Conservation (phyloP, 2,797 vertebrate species). For the Lophius americanus region DNA sequence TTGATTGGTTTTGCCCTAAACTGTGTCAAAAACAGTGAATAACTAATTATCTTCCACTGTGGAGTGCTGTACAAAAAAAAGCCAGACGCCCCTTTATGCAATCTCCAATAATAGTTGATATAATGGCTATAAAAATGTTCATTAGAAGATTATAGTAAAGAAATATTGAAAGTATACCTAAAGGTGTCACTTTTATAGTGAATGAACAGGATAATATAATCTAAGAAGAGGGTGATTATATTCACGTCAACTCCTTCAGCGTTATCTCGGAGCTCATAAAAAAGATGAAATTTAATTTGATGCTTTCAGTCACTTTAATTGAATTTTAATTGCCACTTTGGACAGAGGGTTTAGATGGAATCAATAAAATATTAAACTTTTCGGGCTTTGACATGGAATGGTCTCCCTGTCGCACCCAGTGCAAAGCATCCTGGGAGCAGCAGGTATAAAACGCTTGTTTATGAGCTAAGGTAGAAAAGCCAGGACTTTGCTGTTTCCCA, state of each 20-base stretch:
- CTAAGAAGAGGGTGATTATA: conserved; percentile 99
- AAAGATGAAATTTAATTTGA: conserved; percentile 99
- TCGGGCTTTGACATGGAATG: conserved; percentile 88
- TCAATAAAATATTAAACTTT: conserved; percentile 99
- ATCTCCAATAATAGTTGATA: conserved; percentile 98
- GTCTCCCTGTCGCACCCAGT: conserved; percentile 71
- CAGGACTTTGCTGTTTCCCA: conserved; percentile 81
- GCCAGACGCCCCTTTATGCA: conserved; percentile 89
- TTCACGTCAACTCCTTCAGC: conserved; percentile 99
- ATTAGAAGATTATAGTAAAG: conserved; percentile 99
- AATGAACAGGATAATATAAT: conserved; percentile 99
- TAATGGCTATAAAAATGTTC: conserved; percentile 99
- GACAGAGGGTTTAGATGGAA: conserved; percentile 99
- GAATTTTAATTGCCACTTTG: conserved; percentile 99
- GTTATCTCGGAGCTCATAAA: conserved; percentile 99
- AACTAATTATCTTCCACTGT: conserved; percentile 86
- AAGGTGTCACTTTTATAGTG: conserved; percentile 99
- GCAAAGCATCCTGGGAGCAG: conserved; percentile 71
- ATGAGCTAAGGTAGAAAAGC: conserved; percentile 73
- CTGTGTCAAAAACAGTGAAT: neutral
- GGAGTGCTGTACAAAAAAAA: conserved; percentile 90
- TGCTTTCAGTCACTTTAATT: conserved; percentile 99
- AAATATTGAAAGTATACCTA: conserved; percentile 99
- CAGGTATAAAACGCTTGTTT: conserved; percentile 85
- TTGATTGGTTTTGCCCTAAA: too few relatives aligned